Evolutionary conservation across 2,113 vertebrate species (phyloP).

Genomic region (Upupa epops): DNA sequence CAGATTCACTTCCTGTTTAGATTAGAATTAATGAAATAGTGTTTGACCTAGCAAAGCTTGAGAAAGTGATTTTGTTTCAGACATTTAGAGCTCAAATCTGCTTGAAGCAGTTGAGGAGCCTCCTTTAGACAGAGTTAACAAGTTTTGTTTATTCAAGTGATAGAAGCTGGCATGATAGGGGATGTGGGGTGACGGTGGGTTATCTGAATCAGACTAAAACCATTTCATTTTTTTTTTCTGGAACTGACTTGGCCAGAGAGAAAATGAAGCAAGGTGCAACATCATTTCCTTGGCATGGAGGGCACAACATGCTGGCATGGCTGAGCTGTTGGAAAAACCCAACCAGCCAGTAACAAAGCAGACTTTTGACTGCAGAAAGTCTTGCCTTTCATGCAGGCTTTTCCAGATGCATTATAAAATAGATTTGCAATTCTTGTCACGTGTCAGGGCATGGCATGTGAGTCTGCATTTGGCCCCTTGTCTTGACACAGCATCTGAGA

Average conservation of each 20-base stretch:
- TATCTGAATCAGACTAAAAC: not conserved
- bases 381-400: not conserved
- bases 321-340: not conserved
- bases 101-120: not conserved
- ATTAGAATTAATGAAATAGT: not conserved
- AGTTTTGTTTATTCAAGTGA: not conserved
- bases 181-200: not conserved
- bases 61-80: not conserved
- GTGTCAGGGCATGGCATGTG: not conserved
- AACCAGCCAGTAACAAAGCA: not conserved
- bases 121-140: not conserved
- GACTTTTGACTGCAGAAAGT: not conserved
- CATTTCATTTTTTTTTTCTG: not conserved
- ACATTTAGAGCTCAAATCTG: not conserved
- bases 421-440: not conserved
- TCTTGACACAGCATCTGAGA: not conserved
- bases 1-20: not conserved
- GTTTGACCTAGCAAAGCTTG: not conserved
- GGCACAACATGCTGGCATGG: not conserved
- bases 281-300: not conserved
- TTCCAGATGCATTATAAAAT: not conserved
- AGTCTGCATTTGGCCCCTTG: not conserved
- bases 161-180: not conserved
- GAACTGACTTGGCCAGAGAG: not conserved
- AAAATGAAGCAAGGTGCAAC: not conserved